Percentiles rank a stretch among this genome's conserved stretches.
Evolutionary conservation across 2,113 vertebrate species (phyloP).

Genomic region (Plotosus lineatus): DNA sequence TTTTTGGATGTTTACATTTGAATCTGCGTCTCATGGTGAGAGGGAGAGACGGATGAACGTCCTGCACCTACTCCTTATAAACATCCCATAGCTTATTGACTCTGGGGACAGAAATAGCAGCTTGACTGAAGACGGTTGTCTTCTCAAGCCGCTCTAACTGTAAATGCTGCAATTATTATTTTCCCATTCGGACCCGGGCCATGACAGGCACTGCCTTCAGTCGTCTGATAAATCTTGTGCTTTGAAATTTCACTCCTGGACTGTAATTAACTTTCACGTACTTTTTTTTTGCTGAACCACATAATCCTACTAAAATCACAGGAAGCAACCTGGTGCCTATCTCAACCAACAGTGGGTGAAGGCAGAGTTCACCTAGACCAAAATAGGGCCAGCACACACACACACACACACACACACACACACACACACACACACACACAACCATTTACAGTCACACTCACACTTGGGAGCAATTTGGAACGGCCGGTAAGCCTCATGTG

Average conservation of each 20-base stretch:
- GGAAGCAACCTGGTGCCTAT: no score
- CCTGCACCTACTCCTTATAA: constrained; percentile 10
- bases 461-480: no score
- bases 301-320: no score
- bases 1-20: constrained; percentile 11
- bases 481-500: no score
- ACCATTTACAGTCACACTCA: no score
- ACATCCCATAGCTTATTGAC: constrained; percentile 12
- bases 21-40: neutral
- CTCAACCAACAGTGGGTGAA: no score
- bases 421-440: no score
- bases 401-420: no score
- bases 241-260: neutral
- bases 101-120: neutral
- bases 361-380: no score
- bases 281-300: no score
- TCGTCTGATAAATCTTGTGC: neutral
- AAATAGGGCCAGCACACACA: no score
- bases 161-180: neutral
- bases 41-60: neutral
- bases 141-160: neutral
- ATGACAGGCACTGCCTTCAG: neutral
- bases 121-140: neutral
- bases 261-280: no score
- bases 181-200: neutral